Evolutionary conservation across 2,113 vertebrate genomes (phyloP).

Genomic region (Ariopsis seemanni): DNA sequence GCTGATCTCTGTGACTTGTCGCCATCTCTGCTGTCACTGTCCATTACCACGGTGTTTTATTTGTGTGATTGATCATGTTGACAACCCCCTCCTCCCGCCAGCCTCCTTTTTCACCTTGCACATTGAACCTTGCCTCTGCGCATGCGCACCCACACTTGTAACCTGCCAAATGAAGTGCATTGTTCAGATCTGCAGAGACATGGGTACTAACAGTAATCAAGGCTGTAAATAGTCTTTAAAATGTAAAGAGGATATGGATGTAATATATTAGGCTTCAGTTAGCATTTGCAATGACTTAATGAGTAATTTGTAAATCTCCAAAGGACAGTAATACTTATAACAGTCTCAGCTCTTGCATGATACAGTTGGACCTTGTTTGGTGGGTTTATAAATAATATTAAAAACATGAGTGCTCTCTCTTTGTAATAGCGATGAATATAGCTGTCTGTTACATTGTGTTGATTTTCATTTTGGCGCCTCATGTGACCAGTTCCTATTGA

Average conservation of each 20-base stretch:
- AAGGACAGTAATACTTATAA: background rate
- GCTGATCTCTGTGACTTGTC: background rate
- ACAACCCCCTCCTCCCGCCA: too few species aligned
- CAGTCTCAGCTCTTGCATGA: too few species aligned
- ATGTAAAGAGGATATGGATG: background rate
- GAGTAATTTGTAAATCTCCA: background rate
- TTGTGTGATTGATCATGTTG: background rate
- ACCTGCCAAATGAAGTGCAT: background rate
- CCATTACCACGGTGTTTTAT: background rate
- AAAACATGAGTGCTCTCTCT: background rate
- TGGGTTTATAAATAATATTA: background rate
- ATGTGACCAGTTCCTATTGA: slow-evolving; percentile 13
- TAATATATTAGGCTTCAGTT: background rate
- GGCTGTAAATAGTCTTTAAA: background rate
- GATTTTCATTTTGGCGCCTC: slow-evolving; percentile 19
- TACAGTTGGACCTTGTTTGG: background rate
- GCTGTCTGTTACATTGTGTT: slow-evolving; percentile 13
- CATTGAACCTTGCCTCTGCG: background rate
- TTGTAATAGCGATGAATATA: background rate
- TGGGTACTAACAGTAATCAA: background rate
- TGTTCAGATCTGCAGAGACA: background rate
- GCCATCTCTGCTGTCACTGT: too few species aligned
- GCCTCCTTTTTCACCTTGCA: background rate
- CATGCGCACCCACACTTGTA: background rate
- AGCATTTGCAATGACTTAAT: background rate